Base-by-base conservation (phyloP, 2,797 vertebrate species). In the Sebastes cheni region DNA sequence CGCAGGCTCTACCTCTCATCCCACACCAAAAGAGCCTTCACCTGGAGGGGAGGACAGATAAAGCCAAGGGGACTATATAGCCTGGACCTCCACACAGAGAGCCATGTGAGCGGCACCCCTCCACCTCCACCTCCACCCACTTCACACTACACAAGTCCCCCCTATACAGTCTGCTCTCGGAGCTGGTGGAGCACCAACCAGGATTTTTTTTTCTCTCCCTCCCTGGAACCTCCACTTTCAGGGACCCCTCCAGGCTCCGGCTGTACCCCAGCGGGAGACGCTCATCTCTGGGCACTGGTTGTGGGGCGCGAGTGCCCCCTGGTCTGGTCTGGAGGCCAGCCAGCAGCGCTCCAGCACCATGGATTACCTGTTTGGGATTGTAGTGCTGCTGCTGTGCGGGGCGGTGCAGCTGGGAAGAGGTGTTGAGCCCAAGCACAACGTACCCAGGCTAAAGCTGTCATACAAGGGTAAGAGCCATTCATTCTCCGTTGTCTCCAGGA, bases 381-480 rank as follows among this genome's bases (percentile, higher is more conserved):
- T 97, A 95, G 95, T 96, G 94, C 94, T 97, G 96, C 95, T 97
- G 96, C 95, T 97, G 94, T 97, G 96, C 89, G 96, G 96, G 95
- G 95, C 93, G 84, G 94, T 96, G 88, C 95, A 97, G 92, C 94
- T 95, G 6, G 92, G 91, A 67, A 93, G 89, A 90, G 92, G 95
- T 83, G 95, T 86, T 89, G 96, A 96, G 93, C 95, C 95, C 91
- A 97, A 96, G 95, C 97, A 95, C 95, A 98, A 96, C 22, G 97
- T 98, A 89, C 98, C 98, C 36, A 96, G 98, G 91, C 96, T 99
- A 93, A 97, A 96, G 96, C 96, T 99, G 79, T 97, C 98, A 86
- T 98, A 97, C 93, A 98, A 97, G 96, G 98, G 98, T 99, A 96
- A 97, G 96, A 42, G 88, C 67, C 65, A 60, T 82, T 87, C 80